Evolutionary conservation across 2,797 vertebrate species (phyloP).

Genomic region (Danio aesculapii): DNA sequence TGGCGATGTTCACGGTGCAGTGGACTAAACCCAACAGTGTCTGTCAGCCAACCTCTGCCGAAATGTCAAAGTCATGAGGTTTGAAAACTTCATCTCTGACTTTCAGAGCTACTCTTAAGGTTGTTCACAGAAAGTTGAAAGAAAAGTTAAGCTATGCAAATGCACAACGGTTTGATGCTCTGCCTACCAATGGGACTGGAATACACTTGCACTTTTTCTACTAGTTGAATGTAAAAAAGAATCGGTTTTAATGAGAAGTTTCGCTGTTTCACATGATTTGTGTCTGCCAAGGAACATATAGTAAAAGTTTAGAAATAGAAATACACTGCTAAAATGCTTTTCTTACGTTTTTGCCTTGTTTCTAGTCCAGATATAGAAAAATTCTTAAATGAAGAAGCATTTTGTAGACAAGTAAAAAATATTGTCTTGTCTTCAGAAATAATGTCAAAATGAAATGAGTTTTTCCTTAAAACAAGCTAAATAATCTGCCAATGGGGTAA

Average conservation of each 20-base stretch:
- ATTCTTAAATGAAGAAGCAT: too few species aligned
- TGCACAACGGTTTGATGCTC: neutral
- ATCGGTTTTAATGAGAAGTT: neutral
- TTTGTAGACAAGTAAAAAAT: too few species aligned
- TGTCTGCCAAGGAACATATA: neutral
- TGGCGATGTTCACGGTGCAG: neutral
- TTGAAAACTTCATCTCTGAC: constrained; percentile 1
- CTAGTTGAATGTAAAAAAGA: neutral
- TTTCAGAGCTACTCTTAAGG: constrained; percentile 7
- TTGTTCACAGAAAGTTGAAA: neutral
- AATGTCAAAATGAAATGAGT: too few species aligned
- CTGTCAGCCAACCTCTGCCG: constrained; percentile 11
- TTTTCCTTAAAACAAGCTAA: too few species aligned
- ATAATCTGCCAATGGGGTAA: too few species aligned
- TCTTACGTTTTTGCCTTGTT: too few species aligned
- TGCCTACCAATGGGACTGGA: neutral
- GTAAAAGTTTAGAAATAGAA: too few species aligned
- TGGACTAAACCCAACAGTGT: neutral
- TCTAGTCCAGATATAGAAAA: too few species aligned
- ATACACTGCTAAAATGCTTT: too few species aligned
- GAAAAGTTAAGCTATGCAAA: constrained; percentile 12
- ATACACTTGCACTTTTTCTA: neutral
- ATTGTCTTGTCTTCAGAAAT: too few species aligned
- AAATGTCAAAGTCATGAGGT: constrained; percentile 27
- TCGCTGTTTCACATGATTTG: neutral